A percentile compares a stretch with the other conserved stretches of the same genome.
phyloP scores from a whole-genome alignment of 92 coral and sea anemone genomes.

The Paramuricea clavata region DNA sequence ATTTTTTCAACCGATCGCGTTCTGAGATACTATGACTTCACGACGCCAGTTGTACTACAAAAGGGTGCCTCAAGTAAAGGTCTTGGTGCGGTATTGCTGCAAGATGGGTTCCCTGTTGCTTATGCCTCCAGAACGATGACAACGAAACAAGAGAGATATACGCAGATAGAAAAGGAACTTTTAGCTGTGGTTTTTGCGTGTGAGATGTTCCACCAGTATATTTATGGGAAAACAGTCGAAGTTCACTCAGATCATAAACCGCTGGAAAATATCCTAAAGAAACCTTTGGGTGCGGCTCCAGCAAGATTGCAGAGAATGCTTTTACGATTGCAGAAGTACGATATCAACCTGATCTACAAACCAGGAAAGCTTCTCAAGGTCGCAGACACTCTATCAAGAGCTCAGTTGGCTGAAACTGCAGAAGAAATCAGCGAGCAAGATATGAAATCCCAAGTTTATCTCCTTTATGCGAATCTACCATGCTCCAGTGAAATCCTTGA shows the following conservation, averaged over 20 bases:
- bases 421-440: conserved; percentile 18
- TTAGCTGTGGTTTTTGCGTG: conserved; percentile 56
- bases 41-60: conserved; percentile 1
- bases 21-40: not conserved
- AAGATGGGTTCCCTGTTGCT: conserved; percentile 56
- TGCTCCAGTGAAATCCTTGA: not conserved
- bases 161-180: conserved; percentile 62
- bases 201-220: conserved; percentile 40
- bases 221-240: conserved; percentile 30
- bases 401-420: conserved; percentile 6
- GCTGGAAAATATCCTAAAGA: conserved; percentile 45
- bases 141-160: conserved; percentile 27
- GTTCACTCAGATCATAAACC: conserved; percentile 51
- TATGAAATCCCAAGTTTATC: conserved; percentile 8
- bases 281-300: conserved; percentile 54
- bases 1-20: not conserved
- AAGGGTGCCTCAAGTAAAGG: conserved; percentile 47
- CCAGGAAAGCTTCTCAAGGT: conserved; percentile 16
- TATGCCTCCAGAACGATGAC: conserved; percentile 51
- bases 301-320: conserved; percentile 52
- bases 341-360: conserved; percentile 13
- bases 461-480: conserved; percentile 7
- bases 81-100: conserved; percentile 45
- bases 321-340: conserved; percentile 23
- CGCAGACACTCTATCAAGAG: conserved; percentile 22